Evolutionary conservation across 2,888 invertebrate species (phyloP).

Genomic region (Dorcus hopei): DNA sequence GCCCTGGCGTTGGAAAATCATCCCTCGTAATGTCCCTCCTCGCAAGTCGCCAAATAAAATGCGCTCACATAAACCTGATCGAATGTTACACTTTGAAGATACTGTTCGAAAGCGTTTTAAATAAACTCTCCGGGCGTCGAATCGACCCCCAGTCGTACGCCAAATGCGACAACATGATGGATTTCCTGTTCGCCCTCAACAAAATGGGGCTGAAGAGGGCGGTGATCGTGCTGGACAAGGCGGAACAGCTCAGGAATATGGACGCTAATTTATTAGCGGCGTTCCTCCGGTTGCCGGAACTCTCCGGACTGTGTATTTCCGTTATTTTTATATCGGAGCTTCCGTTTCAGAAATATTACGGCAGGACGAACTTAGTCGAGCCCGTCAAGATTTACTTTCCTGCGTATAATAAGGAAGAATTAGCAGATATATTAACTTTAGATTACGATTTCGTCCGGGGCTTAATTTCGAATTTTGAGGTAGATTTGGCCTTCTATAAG

Average conservation of each 20-base stretch:
- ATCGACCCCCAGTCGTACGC: constrained; percentile 44
- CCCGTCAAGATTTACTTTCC: constrained; percentile 74
- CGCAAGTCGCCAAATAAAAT: constrained; percentile 55
- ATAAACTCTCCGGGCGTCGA: constrained; percentile 52
- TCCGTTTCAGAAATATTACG: constrained; percentile 75
- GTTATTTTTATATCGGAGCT: constrained; percentile 75
- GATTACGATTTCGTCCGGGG: constrained; percentile 43
- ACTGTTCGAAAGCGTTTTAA: constrained; percentile 72
- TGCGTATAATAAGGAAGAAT: constrained; percentile 76
- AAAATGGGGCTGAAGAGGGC: constrained; percentile 52
- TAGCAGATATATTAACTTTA: constrained; percentile 50
- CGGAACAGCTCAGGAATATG: constrained; percentile 73
- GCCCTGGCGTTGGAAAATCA: constrained; percentile 82
- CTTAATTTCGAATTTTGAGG: constrained; percentile 29
- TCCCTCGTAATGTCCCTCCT: constrained; percentile 63
- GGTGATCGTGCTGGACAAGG: constrained; percentile 74
- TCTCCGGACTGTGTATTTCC: constrained; percentile 68
- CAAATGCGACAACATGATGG: constrained; percentile 69
- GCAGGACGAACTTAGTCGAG: constrained; percentile 66
- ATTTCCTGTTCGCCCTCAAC: constrained; percentile 54
- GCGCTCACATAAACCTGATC: constrained; percentile 71
- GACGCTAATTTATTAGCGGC: constrained; percentile 70
- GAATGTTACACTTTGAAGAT: constrained; percentile 77
- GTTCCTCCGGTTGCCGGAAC: constrained; percentile 70
- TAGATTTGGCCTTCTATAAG: constrained; percentile 60